Evolutionary conservation across 1,140 invertebrate genomes (phyloP).

Genomic region (Paralvinella palmiformis): DNA sequence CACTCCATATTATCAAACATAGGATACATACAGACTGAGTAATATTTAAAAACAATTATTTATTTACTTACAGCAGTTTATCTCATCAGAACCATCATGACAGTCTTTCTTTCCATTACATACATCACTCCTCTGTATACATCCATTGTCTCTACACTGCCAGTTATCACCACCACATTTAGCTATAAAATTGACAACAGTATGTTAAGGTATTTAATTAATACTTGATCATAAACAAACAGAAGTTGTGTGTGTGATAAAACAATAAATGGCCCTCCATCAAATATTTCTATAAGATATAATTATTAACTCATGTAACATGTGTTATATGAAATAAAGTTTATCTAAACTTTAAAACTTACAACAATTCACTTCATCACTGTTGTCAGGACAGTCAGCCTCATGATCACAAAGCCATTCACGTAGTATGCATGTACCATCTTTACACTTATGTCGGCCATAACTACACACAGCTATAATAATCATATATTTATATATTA

Average conservation of each 20-base stretch:
- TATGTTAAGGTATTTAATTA: neutral
- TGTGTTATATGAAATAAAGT: no score
- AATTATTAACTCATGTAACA: no score
- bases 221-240: neutral
- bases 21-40: no score
- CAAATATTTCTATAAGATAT: no score
- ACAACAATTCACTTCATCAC: conserved; percentile 29
- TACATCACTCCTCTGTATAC: conserved; percentile 52
- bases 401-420: conserved; percentile 33
- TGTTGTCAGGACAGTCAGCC: conserved; percentile 27
- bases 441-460: conserved; percentile 20
- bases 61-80: conserved; percentile 51
- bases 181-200: neutral
- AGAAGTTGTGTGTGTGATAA: no score
- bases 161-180: conserved; percentile 18
- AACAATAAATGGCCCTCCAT: no score
- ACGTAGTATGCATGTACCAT: conserved; percentile 30
- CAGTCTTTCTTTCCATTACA: conserved; percentile 68
- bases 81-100: conserved; percentile 62
- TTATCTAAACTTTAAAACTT: no score
- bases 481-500: no score
- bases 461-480: conserved; percentile 21
- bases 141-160: conserved; percentile 45
- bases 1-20: no score
- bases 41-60: no score